phyloP scores from a whole-genome alignment of 2,888 invertebrate species.

The Uloborus plumipes region DNA sequence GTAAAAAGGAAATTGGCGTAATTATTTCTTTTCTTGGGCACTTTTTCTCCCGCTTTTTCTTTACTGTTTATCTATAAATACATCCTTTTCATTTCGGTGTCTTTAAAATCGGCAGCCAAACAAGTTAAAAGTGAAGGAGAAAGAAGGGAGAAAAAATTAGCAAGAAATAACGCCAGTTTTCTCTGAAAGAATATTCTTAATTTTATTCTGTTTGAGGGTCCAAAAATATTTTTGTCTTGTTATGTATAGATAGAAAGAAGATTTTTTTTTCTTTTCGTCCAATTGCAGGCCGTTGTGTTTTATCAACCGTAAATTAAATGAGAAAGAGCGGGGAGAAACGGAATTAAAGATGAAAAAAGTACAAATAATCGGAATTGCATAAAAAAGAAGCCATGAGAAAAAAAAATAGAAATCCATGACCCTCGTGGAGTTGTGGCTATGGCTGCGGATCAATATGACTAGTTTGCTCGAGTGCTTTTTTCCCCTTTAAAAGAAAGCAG shows the following conservation, averaged over 20 bases:
- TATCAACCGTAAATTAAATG: constrained; percentile 61
- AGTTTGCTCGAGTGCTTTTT: constrained; percentile 40
- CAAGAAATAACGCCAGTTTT: not conserved
- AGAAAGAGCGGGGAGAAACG: constrained; percentile 28
- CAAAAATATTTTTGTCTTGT: constrained; percentile 17
- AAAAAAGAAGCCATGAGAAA: constrained; percentile 30
- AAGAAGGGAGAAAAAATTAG: constrained; percentile 8
- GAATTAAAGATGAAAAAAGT: constrained; percentile 43
- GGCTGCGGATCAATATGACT: constrained; percentile 53
- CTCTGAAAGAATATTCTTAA: constrained; percentile 32
- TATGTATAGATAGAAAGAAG: not conserved
- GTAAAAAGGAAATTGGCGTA: constrained; percentile 57
- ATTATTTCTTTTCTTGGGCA: constrained; percentile 49
- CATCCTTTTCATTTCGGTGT: constrained; percentile 41
- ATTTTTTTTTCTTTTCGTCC: constrained; percentile 25
- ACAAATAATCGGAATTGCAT: constrained; percentile 43
- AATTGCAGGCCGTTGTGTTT: constrained; percentile 42
- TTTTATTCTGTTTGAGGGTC: constrained; percentile 40
- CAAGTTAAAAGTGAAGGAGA: constrained; percentile 29
- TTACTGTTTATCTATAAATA: constrained; percentile 59
- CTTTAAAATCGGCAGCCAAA: constrained; percentile 48
- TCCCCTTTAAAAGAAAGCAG: constrained; percentile 22
- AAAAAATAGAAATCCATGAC: constrained; percentile 55
- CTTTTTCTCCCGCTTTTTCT: constrained; percentile 7
- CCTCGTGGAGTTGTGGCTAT: constrained; percentile 47